These are phyloP conservation scores for Drosophila kepulauana DNA, from an alignment of 1,140 invertebrate genomes.

Conservation along the genomic window DNA sequence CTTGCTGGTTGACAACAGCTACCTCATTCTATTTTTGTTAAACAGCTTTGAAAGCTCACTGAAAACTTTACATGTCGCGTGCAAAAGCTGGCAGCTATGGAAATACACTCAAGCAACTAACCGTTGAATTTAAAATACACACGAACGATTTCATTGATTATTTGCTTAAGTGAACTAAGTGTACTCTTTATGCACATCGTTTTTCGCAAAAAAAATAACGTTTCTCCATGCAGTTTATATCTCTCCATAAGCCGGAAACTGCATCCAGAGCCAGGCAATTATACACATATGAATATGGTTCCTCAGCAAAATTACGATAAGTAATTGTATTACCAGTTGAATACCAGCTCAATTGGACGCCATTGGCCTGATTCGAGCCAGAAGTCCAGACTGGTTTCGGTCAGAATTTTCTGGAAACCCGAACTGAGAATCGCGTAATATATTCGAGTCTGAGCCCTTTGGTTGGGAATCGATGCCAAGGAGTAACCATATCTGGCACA, in stretches of 20 bases:
- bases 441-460: not conserved
- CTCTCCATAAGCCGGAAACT: not conserved
- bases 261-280: constrained; percentile 14
- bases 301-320: constrained; percentile 12
- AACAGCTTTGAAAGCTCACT: not conserved
- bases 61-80: not conserved
- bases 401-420: not conserved
- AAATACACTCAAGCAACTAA: not conserved
- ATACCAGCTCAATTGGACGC: constrained; percentile 19
- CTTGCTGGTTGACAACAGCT: not conserved
- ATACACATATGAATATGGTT: not conserved
- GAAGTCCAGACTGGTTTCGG: constrained; percentile 32
- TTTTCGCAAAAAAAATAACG: constrained; percentile 37
- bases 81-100: constrained; percentile 15
- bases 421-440: not conserved
- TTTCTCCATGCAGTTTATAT: not conserved
- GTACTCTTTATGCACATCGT: constrained; percentile 7
- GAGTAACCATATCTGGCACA: constrained; percentile 22
- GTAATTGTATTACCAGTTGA: not conserved
- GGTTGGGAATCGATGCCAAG: not conserved
- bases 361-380: constrained; percentile 22
- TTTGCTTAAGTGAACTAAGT: not conserved
- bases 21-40: not conserved
- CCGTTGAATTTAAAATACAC: not conserved
- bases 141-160: constrained; percentile 21